These are phyloP conservation scores for Drosophila triauraria DNA, from an alignment of 1,140 invertebrate genomes.

Conservation along the genomic window DNA sequence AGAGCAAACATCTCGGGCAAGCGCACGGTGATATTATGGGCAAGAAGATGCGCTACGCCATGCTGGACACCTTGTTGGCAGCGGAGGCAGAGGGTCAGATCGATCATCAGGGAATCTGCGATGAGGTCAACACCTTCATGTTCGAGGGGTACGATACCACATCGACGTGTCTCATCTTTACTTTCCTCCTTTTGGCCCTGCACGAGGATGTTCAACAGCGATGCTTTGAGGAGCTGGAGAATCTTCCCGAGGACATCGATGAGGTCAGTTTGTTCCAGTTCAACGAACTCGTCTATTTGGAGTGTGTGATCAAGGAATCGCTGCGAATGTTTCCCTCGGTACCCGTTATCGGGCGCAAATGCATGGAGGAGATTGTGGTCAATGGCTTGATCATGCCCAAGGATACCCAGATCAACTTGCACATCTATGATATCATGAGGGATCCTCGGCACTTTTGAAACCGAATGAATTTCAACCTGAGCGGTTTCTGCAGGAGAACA, in stretches of 20 bases:
- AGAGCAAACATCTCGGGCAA: neutral
- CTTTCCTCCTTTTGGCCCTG: conserved; percentile 87
- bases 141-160: conserved; percentile 93
- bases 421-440: conserved; percentile 87
- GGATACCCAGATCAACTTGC: conserved; percentile 85
- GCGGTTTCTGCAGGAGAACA: conserved; percentile 89
- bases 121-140: conserved; percentile 94
- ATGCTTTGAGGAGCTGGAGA: conserved; percentile 85
- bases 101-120: conserved; percentile 89
- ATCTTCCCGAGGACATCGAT: conserved; percentile 31
- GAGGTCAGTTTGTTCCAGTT: conserved; percentile 86
- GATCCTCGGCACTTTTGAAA: conserved; percentile 88
- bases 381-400: conserved; percentile 85
- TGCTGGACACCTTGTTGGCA: conserved; percentile 92
- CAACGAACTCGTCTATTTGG: conserved; percentile 88
- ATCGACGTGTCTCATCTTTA: conserved; percentile 87
- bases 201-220: conserved; percentile 88
- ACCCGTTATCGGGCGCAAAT: conserved; percentile 87
- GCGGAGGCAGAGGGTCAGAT: conserved; percentile 86
- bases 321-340: conserved; percentile 89
- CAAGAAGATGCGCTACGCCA: conserved; percentile 88
- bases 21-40: conserved; percentile 45
- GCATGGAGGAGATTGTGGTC: conserved; percentile 85
- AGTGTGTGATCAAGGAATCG: conserved; percentile 88
- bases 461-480: conserved; percentile 91